Conservation (phyloP, 2,797 vertebrate genomes). For the Molossus alvarezi region DNA sequence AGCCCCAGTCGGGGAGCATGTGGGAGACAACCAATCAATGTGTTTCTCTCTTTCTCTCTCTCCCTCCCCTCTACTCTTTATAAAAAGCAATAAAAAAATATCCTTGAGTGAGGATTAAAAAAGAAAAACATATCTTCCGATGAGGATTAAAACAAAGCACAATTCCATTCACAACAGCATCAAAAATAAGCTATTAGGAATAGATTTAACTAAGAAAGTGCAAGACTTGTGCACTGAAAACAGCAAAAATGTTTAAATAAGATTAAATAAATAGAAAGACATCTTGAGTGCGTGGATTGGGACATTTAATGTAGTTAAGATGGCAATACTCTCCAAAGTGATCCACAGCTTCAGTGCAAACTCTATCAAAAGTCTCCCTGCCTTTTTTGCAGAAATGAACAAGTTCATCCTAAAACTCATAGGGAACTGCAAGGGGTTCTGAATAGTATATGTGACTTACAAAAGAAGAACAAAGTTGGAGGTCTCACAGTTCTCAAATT, state of each 20-base stretch:
- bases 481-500: not conserved
- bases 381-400: not conserved
- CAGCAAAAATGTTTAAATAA: slow-evolving; percentile 33
- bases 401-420: not conserved
- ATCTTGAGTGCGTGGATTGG: not conserved
- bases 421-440: not conserved
- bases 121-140: not conserved
- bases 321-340: not conserved
- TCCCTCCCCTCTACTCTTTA: too few species aligned
- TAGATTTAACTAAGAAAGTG: not conserved
- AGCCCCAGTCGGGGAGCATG: too few species aligned
- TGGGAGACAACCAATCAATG: too few species aligned
- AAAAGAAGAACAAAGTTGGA: not conserved
- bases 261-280: slow-evolving; percentile 40
- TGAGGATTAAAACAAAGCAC: too few species aligned
- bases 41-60: too few species aligned
- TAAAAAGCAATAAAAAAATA: too few species aligned
- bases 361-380: not conserved
- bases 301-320: not conserved
- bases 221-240: not conserved
- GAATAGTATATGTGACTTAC: not conserved
- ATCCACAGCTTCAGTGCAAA: not conserved
- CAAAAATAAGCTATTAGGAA: not conserved
- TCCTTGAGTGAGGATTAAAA: too few species aligned
- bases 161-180: too few species aligned